Conservation (phyloP, 2,113 vertebrate species). For the Columba livia region DNA sequence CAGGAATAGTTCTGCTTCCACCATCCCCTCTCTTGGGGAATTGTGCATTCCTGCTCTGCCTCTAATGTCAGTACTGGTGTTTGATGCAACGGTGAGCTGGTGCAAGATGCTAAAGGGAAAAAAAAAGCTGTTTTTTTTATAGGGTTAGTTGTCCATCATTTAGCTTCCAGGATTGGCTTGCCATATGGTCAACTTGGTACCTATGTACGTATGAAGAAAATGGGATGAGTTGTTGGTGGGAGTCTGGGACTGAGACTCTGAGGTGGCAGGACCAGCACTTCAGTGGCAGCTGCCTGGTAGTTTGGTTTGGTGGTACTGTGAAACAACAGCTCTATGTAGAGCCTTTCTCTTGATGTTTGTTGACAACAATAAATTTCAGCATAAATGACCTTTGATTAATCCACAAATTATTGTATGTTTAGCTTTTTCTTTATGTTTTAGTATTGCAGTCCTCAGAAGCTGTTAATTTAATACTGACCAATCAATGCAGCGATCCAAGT, state of each 20-base stretch:
- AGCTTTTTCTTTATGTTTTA: neutral
- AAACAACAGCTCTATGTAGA: neutral
- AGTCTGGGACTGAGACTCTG: neutral
- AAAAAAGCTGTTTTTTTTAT: neutral
- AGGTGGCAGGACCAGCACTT: neutral
- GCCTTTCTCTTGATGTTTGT: neutral
- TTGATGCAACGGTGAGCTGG: neutral
- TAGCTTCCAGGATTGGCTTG: neutral
- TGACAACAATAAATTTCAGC: neutral
- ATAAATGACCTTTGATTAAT: neutral
- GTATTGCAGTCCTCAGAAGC: neutral
- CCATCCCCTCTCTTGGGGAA: neutral
- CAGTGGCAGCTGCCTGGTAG: neutral
- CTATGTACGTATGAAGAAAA: neutral
- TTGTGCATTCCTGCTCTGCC: neutral
- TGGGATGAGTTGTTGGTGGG: neutral
- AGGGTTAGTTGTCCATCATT: neutral
- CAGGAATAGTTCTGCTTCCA: neutral
- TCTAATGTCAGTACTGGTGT: neutral
- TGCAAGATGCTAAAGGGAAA: neutral
- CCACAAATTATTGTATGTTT: neutral
- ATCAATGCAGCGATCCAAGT: neutral
- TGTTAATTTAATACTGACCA: neutral
- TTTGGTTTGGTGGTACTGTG: rapidly evolving
- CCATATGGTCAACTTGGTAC: neutral